phyloP scores from a whole-genome alignment of 2,113 vertebrate species.

The Sakesphorus luctuosus region DNA sequence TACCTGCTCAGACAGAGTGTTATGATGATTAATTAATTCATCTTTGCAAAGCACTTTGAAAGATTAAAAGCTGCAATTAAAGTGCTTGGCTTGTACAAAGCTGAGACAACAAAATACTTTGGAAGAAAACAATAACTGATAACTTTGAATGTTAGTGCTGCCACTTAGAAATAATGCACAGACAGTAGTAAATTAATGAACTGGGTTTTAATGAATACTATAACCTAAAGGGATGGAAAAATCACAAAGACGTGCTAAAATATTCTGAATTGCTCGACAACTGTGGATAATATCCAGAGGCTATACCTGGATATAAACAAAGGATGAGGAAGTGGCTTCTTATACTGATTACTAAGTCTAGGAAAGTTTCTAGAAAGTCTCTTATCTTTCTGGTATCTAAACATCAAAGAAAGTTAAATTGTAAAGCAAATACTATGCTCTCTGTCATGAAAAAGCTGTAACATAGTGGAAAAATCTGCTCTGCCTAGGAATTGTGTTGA shows the following conservation, averaged over 20 bases:
- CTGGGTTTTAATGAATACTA: constrained; percentile 9
- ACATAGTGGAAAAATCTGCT: not conserved
- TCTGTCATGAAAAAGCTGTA: not conserved
- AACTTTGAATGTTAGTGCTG: constrained; percentile 37
- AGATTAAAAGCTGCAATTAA: constrained; percentile 57
- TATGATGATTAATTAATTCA: constrained; percentile 42
- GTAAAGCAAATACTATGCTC: not conserved
- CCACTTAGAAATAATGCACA: not conserved
- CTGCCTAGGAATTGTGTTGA: not conserved
- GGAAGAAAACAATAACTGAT: constrained; percentile 45
- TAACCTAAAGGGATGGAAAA: constrained; percentile 15
- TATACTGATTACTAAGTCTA: not conserved
- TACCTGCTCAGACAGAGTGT: not conserved
- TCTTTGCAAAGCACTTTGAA: constrained; percentile 37
- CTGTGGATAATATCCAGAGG: not conserved
- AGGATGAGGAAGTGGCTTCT: not conserved
- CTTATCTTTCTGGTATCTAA: not conserved
- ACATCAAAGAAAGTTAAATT: not conserved
- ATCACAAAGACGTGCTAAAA: constrained; percentile 12
- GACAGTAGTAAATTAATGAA: constrained; percentile 48
- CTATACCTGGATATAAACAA: not conserved
- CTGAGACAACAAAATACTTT: constrained; percentile 60
- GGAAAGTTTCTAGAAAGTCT: not conserved
- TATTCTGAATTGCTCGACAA: not conserved
- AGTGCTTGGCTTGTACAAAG: constrained; percentile 45